phyloP scores from a whole-genome alignment of 2,888 invertebrate genomes.

The Harpagoxenus sublaevis region DNA sequence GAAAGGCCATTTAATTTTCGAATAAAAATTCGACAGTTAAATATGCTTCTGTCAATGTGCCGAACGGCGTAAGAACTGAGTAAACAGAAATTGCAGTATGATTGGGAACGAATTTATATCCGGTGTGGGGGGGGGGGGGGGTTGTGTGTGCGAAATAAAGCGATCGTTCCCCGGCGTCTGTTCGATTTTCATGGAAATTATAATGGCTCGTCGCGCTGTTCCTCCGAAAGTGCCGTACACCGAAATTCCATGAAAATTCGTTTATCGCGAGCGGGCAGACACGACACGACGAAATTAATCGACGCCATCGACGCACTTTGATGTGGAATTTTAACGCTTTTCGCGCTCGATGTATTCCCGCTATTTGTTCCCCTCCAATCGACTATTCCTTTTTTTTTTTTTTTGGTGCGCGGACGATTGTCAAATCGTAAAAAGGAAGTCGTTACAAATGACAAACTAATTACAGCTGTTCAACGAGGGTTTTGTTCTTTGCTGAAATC shows the following conservation, averaged over 20 bases:
- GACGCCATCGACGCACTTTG: conserved; percentile 54
- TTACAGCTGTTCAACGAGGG: conserved; percentile 9
- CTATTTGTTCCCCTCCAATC: conserved; percentile 33
- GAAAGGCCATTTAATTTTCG: conserved; percentile 33
- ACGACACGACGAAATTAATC: conserved; percentile 51
- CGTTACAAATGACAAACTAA: conserved; percentile 30
- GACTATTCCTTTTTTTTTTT: background rate
- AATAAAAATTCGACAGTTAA: conserved; percentile 50
- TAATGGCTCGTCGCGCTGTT: conserved; percentile 49
- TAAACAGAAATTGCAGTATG: conserved; percentile 55
- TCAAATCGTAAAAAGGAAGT: conserved; percentile 16
- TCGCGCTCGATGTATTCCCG: conserved; percentile 44
- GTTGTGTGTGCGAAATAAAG: conserved; percentile 36
- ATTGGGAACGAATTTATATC: conserved; percentile 50
- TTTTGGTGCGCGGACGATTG: background rate
- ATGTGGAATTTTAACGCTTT: conserved; percentile 57
- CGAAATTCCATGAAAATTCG: conserved; percentile 58
- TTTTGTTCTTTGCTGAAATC: background rate
- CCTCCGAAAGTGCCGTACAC: conserved; percentile 44
- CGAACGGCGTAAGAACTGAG: conserved; percentile 40
- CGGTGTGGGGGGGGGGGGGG: conserved; percentile 6
- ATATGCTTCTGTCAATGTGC: conserved; percentile 38
- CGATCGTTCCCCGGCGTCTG: conserved; percentile 41
- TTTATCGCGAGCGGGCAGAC: conserved; percentile 57
- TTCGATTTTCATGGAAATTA: conserved; percentile 56